phyloP scores from a whole-genome alignment of 2,888 invertebrate genomes.

The Tyria jacobaeae region DNA sequence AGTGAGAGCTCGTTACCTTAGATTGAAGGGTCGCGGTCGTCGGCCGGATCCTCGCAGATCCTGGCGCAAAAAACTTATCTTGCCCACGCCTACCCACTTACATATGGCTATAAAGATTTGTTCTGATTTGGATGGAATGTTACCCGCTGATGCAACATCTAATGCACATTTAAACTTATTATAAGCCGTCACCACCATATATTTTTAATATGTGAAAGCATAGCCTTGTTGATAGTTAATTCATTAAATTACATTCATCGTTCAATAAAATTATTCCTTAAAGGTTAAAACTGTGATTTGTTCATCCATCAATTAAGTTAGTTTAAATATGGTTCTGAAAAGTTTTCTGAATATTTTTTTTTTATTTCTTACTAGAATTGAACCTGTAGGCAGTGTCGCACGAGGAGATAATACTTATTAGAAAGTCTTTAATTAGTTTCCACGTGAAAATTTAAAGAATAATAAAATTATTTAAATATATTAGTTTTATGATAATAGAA shows the following conservation, averaged over 20 bases:
- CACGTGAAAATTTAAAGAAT: no score
- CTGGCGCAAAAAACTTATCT: conserved; percentile 57
- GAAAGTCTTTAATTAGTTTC: no score
- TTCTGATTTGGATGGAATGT: conserved; percentile 43
- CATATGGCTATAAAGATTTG: conserved; percentile 28
- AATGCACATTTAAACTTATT: conserved; percentile 14
- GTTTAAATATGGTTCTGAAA: no score
- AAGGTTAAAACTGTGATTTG: no score
- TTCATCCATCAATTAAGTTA: no score
- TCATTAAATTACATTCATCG: conserved; percentile 12
- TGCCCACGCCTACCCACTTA: conserved; percentile 42
- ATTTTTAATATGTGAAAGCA: conserved; percentile 16
- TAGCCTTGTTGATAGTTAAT: conserved; percentile 17
- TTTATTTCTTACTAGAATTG: background rate
- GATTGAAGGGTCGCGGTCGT: conserved; percentile 82
- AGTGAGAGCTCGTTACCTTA: conserved; percentile 75
- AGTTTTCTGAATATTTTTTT: no score
- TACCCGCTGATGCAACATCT: conserved; percentile 14
- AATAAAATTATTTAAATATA: no score
- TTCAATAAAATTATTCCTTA: conserved; percentile 1
- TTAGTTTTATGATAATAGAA: no score
- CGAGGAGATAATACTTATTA: background rate
- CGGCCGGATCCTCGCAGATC: conserved; percentile 69
- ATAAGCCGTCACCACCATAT: conserved; percentile 7
- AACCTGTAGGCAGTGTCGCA: background rate